Percentiles rank a stretch among this genome's conserved stretches.
Conservation (phyloP, 1,140 invertebrate genomes). For the Aricia agestis region DNA sequence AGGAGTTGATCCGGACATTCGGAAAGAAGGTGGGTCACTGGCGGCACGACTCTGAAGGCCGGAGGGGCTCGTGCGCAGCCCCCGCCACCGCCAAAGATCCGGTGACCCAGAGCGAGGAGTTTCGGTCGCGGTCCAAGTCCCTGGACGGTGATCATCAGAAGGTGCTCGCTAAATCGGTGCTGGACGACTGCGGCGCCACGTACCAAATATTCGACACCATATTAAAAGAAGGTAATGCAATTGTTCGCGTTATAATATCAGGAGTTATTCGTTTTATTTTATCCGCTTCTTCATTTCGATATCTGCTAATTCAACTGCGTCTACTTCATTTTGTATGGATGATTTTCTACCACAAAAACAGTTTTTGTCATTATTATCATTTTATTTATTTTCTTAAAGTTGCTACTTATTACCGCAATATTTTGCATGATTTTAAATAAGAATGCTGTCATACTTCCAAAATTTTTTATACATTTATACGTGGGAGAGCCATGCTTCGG, state of each 20-base stretch:
- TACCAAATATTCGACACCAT: constrained; percentile 89
- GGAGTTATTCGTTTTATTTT: too few species aligned
- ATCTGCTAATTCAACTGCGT: neutral
- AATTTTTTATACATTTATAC: too few species aligned
- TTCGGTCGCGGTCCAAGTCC: constrained; percentile 85
- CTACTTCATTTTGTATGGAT: too few species aligned
- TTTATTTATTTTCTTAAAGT: too few species aligned
- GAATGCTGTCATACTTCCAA: too few species aligned
- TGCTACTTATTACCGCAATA: too few species aligned
- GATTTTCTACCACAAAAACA: too few species aligned
- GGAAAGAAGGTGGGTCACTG: constrained; percentile 81
- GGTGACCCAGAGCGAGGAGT: constrained; percentile 77
- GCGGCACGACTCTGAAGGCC: constrained; percentile 78
- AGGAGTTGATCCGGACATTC: constrained; percentile 84
- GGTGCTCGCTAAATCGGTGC: constrained; percentile 47
- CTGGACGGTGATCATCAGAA: constrained; percentile 80
- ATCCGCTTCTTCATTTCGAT: too few species aligned
- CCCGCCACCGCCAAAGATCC: constrained; percentile 62
- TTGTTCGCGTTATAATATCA: neutral
- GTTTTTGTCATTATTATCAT: too few species aligned
- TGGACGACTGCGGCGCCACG: constrained; percentile 85
- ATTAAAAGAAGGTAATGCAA: constrained; percentile 83
- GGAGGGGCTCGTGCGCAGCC: constrained; percentile 74
- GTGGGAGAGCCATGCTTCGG: too few species aligned
- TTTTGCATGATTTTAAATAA: too few species aligned